Base-by-base conservation (phyloP, 2,797 vertebrate genomes). In the Acanthopagrus latus region DNA sequence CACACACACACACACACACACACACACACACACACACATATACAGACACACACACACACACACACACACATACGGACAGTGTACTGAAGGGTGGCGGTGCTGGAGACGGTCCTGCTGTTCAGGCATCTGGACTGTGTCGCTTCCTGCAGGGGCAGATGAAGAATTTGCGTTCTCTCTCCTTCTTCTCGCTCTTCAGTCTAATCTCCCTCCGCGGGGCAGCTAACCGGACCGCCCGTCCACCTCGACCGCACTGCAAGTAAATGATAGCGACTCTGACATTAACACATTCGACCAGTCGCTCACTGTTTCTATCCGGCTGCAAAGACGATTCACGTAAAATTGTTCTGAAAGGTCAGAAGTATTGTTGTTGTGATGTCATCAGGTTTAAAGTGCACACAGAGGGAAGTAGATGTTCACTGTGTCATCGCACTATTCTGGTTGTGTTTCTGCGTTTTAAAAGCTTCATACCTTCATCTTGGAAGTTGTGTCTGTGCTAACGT, bases 31-130 rank as follows among this genome's bases (percentile, higher is more conserved):
- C 14, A 38, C 25, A 47, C 46, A 47, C 14, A 47, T 44, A 46
- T 44, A 46, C 44, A 46, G 44, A 16, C 44, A 46, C 44, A 46
- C 44, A 46, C 44, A 50, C 72, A 60, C 55, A 63, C 57, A 63
- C 60, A 48, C 38, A 60, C 47, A 38, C 50, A n/a, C 21, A 20
- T 4, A 25, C 54, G 18, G 13, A 6, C n/a, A 50, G 54, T 71
- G 54, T 71, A 29, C 57, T 71, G 70, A 46, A 66, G 17, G 44
- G 54, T 18, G 54, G 43, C 21, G 17, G 20, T 71, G 63, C n/a
- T n/a, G 50, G 23, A 71, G 66, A 63, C n/a, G 2, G 20, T 50
- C 83, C 79, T 82, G 76, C 73, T 80, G 76, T 63, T 80, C 51
- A 50, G 47, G 56, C 69, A 70, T 80, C 83, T 79, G 79, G 63